Evolutionary conservation across 1,140 invertebrate genomes (phyloP).

Genomic region (Drosophila baimaii): DNA sequence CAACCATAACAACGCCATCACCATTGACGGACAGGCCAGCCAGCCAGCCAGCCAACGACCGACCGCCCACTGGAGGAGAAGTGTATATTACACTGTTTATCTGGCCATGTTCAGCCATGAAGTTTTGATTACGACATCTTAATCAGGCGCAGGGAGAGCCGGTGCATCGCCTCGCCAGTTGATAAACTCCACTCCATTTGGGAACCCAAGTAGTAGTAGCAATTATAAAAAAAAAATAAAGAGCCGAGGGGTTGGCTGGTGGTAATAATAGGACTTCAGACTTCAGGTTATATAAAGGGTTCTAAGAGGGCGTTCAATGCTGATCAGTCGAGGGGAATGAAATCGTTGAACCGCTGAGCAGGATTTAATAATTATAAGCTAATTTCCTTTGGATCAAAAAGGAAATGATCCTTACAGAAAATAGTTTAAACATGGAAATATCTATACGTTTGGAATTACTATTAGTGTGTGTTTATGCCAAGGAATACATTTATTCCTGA

Average conservation of each 20-base stretch:
- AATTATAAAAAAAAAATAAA: conserved; percentile 9
- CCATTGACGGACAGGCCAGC: conserved; percentile 7
- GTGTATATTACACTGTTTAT: conserved; percentile 21
- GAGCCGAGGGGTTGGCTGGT: not conserved
- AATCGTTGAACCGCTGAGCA: not conserved
- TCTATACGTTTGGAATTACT: not conserved
- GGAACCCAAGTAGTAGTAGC: not conserved
- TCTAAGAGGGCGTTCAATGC: not conserved
- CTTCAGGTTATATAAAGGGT: not conserved
- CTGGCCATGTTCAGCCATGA: conserved; percentile 13
- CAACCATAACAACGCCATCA: conserved; percentile 18
- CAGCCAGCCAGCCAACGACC: too few species aligned
- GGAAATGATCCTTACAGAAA: too few species aligned
- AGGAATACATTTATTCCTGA: too few species aligned
- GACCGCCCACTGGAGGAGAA: conserved; percentile 15
- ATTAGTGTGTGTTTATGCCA: too few species aligned
- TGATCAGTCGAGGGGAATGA: not conserved
- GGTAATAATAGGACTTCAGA: not conserved
- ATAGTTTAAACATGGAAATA: too few species aligned
- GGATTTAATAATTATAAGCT: too few species aligned
- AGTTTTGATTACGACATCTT: conserved; percentile 36
- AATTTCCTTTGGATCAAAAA: not conserved
- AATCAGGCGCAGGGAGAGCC: conserved; percentile 17
- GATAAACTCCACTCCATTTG: not conserved
- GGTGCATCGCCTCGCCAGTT: not conserved